Conservation (phyloP, 1,140 invertebrate genomes). For the Paracyclopina nana region DNA sequence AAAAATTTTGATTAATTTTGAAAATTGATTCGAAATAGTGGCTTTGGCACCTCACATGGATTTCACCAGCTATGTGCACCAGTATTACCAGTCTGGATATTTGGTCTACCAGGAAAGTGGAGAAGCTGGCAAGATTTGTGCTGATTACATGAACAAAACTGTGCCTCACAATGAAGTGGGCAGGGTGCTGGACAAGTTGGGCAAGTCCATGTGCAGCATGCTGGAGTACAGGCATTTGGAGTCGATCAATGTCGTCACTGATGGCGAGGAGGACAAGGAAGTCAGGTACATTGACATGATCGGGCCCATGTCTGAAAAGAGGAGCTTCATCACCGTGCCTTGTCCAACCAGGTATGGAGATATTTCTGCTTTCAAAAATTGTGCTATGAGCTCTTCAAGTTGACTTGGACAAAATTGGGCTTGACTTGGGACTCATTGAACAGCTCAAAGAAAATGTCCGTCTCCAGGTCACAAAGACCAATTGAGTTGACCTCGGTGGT, state of each 20-base stretch:
- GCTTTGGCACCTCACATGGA: constrained; percentile 42
- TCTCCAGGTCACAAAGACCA: no score
- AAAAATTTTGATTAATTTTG: not conserved
- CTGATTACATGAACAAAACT: constrained; percentile 42
- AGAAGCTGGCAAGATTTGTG: constrained; percentile 52
- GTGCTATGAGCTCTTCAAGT: no score
- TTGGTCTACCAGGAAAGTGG: constrained; percentile 63
- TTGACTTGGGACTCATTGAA: no score
- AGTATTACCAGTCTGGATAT: constrained; percentile 44
- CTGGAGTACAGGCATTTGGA: constrained; percentile 45
- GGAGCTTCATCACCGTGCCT: constrained; percentile 8
- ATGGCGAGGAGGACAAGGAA: constrained; percentile 25
- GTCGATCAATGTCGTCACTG: not conserved
- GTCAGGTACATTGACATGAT: constrained; percentile 47
- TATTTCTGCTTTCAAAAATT: no score
- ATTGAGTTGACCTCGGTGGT: no score
- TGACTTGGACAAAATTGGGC: no score
- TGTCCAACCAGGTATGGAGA: no score
- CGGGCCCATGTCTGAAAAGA: constrained; percentile 29
- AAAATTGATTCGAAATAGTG: constrained; percentile 30
- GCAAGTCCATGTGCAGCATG: constrained; percentile 48
- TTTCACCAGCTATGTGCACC: constrained; percentile 32
- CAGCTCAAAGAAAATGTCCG: no score
- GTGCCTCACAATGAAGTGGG: constrained; percentile 29
- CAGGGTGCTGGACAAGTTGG: constrained; percentile 41